phyloP scores from a whole-genome alignment of 2,888 invertebrate species.

The Sepiola atlantica region DNA sequence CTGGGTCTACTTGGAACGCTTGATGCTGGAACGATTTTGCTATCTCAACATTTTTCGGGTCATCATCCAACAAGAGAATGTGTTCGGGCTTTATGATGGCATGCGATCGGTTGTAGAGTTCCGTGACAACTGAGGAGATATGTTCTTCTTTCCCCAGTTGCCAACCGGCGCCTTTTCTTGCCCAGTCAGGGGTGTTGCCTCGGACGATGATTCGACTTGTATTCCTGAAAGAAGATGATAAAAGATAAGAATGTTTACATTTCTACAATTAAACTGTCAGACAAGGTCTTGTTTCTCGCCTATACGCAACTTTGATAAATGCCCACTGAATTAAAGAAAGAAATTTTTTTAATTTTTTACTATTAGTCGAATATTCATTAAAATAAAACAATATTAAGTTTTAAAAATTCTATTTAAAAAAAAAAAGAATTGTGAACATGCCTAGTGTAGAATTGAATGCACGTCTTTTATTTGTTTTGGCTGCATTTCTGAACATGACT shows the following conservation, averaged over 20 bases:
- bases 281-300: no score
- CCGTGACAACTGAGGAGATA: conserved; percentile 64
- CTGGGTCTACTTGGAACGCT: conserved; percentile 62
- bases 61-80: conserved; percentile 66
- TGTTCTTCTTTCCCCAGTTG: conserved; percentile 68
- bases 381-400: no score
- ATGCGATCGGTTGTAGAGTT: conserved; percentile 61
- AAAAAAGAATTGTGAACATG: no score
- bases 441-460: no score
- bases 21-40: conserved; percentile 67
- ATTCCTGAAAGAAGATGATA: conserved; percentile 58
- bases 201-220: conserved; percentile 65
- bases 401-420: no score
- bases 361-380: no score
- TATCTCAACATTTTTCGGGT: conserved; percentile 63
- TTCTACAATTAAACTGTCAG: background rate
- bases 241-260: background rate
- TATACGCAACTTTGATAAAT: no score
- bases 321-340: no score
- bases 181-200: conserved; percentile 66
- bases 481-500: no score
- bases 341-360: no score
- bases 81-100: conserved; percentile 64
- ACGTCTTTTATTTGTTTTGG: no score
- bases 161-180: conserved; percentile 58